These are phyloP conservation scores for Fringilla coelebs DNA, from an alignment of 2,797 vertebrate species.

Conservation along the genomic window DNA sequence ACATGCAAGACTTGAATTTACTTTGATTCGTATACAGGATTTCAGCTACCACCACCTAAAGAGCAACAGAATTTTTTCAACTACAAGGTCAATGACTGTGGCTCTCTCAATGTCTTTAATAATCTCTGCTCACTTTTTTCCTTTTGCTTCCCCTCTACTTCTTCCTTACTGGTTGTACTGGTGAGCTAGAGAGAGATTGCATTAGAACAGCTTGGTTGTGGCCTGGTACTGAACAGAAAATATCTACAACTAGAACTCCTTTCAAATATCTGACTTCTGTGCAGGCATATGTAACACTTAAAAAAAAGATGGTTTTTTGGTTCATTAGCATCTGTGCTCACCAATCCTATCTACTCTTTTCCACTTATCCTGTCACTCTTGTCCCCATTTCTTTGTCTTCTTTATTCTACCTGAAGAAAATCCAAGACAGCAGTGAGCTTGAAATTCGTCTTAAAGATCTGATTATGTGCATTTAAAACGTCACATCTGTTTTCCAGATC, in stretches of 20 bases:
- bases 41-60: accelerated
- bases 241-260: background rate
- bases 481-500: background rate
- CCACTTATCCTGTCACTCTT: background rate
- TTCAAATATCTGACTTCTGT: background rate
- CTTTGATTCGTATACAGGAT: background rate
- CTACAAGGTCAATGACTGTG: background rate
- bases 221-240: background rate
- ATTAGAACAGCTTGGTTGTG: background rate
- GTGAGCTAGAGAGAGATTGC: background rate
- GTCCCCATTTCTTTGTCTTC: background rate
- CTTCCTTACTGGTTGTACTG: background rate
- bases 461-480: background rate
- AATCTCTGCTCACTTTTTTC: background rate
- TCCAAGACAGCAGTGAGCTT: background rate
- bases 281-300: background rate
- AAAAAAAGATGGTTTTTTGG: background rate
- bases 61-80: background rate
- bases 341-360: background rate
- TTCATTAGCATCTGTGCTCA: background rate
- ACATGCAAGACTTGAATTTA: background rate
- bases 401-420: background rate
- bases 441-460: background rate
- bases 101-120: background rate
- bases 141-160: background rate